phyloP scores from a whole-genome alignment of 2,888 invertebrate genomes.

The Drosophila conformis region DNA sequence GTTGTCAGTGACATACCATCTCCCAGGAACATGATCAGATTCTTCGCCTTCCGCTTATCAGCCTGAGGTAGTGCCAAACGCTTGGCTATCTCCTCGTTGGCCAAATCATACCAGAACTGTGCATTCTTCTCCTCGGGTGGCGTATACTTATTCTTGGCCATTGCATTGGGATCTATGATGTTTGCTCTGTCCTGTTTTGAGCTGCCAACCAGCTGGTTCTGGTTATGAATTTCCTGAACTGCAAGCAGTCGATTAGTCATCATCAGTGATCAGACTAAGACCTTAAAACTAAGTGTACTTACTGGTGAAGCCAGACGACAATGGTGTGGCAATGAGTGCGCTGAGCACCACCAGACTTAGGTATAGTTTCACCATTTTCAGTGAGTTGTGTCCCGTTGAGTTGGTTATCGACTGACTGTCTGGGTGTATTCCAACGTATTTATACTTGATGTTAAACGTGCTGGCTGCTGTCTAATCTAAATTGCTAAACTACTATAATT shows the following conservation, averaged over 20 bases:
- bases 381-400: conserved; percentile 3
- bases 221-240: conserved; percentile 52
- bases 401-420: conserved; percentile 22
- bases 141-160: conserved; percentile 56
- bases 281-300: conserved; percentile 4
- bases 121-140: conserved; percentile 66
- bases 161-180: conserved; percentile 55
- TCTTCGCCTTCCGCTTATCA: conserved; percentile 72
- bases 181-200: background rate
- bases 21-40: conserved; percentile 79
- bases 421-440: conserved; percentile 17
- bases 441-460: conserved; percentile 27
- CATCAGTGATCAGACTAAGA: too few relatives aligned
- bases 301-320: conserved; percentile 38
- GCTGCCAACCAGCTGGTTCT: conserved; percentile 55
- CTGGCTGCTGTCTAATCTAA: conserved; percentile 35
- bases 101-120: conserved; percentile 70
- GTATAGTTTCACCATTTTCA: conserved; percentile 28
- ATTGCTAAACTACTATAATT: conserved; percentile 10
- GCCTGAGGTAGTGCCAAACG: conserved; percentile 55
- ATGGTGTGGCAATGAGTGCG: conserved; percentile 13
- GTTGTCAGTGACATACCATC: conserved; percentile 91
- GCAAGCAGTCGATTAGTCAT: background rate
- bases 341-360: conserved; percentile 24
- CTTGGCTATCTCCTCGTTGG: conserved; percentile 56